Conservation (phyloP, 1,140 invertebrate species). For the Reticulitermes speratus region DNA sequence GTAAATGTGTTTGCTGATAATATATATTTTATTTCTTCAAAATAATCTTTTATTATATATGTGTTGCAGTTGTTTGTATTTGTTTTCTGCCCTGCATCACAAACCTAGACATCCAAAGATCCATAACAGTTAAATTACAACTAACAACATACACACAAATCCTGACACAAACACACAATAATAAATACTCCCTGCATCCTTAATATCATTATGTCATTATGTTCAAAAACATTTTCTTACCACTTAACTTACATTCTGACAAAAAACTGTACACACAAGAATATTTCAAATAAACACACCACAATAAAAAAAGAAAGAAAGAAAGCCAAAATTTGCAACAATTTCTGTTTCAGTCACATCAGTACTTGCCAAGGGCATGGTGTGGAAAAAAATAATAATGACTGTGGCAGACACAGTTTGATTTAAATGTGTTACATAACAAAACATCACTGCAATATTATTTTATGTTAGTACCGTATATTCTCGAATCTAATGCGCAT, state of each 20-base stretch:
- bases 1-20: background rate
- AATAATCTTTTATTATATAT: background rate
- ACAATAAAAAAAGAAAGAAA: too few relatives aligned
- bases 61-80: background rate
- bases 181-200: background rate
- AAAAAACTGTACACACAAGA: too few relatives aligned
- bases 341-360: background rate
- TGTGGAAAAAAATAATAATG: background rate
- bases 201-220: background rate
- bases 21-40: conserved; percentile 12
- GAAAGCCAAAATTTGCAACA: background rate
- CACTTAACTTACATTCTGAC: too few relatives aligned
- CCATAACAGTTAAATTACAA: background rate
- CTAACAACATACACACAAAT: background rate
- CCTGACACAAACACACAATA: background rate
- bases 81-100: background rate
- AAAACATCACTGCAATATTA: background rate
- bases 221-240: background rate
- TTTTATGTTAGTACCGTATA: conserved; percentile 2
- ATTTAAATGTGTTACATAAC: background rate
- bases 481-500: too few relatives aligned
- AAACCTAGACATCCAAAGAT: background rate
- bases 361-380: background rate
- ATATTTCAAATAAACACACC: too few relatives aligned
- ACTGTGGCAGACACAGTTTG: too few relatives aligned